Conservation (phyloP, 2,888 invertebrate genomes). For the Scaptodrosophila latifasciaeformis region DNA sequence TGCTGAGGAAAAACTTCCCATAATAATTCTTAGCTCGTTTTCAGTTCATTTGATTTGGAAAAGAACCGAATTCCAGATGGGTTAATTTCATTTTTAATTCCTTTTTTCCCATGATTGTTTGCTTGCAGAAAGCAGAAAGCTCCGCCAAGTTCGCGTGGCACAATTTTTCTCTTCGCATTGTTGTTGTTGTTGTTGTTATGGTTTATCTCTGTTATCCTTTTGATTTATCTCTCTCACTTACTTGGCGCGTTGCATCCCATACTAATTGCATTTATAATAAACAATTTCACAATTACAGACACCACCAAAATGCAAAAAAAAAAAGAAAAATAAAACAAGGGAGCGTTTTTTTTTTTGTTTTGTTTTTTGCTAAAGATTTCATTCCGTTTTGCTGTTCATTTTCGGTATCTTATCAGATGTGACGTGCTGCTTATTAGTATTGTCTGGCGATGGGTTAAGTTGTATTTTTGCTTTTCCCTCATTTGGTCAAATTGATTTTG, state of each 20-base stretch:
- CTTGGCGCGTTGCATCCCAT: conserved; percentile 21
- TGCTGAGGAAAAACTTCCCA: too few species aligned
- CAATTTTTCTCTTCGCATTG: not conserved
- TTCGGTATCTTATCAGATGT: conserved; percentile 35
- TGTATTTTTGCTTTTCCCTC: not conserved
- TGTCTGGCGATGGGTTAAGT: not conserved
- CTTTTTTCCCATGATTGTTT: too few species aligned
- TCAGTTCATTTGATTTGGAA: too few species aligned
- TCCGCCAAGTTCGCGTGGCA: not conserved
- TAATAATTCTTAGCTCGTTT: too few species aligned
- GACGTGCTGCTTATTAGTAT: conserved; percentile 48
- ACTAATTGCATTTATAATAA: conserved; percentile 53
- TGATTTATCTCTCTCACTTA: conserved; percentile 62
- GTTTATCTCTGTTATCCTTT: conserved; percentile 62
- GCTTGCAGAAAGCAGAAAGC: too few species aligned
- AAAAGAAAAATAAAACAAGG: too few species aligned
- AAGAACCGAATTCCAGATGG: too few species aligned
- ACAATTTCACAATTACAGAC: conserved; percentile 41
- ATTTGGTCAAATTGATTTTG: conserved; percentile 5
- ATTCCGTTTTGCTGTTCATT: conserved; percentile 30
- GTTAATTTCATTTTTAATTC: too few species aligned
- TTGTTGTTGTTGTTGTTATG: not conserved
- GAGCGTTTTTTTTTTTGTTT: not conserved
- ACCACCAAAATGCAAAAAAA: not conserved
- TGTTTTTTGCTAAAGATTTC: too few species aligned